Base-by-base conservation (phyloP, 2,797 vertebrate species). In the Sorex maritimensis region DNA sequence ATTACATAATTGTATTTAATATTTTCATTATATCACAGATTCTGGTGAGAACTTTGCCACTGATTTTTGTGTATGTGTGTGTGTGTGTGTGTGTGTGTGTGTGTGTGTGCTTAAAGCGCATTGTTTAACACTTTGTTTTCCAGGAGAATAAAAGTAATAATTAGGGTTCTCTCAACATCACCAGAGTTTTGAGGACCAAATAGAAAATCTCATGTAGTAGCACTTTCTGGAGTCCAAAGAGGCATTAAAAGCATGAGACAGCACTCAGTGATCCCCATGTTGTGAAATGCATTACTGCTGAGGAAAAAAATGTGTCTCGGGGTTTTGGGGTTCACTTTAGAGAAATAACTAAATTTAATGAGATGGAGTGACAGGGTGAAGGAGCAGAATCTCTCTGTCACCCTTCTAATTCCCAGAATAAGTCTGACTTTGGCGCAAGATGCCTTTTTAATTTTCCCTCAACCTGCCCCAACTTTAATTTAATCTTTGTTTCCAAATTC, bases 191-290 rank as follows among this genome's bases (percentile, higher is more conserved):
- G 28, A 73, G 30, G 78, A 94, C n/a, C 19, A 90, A 49, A 58
- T 26, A 72, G 24, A 87, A 49, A 17, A 44, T 44, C 34, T 4
- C 24, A n/a, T 21, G 2, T 52, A 41, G 11, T 55, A 72, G 38
- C 30, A 72, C 61, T 93, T 78, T 78, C 30, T 79, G 44, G 82
- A 86, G 23, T 67, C 72, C 81, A 19, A 91, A 75, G 65, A 68
- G 52, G 52, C 49, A 65, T 65, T 65, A 52, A 82, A 81, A 82
- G 14, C 58, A 44, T 6, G 2, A 34, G 30, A 34, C 30, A 67
- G 8, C 30, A 38, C 58, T 14, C 24, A 24, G 38, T 19, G 13
- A 52, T 15, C 71, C 30, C 52, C 73, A 74, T 23, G 63, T 17
- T 28, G 11, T 68, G 63, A 19, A n/a, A 10, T 34, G 23, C 17